Evolutionary conservation across 2,797 vertebrate species (phyloP).

Genomic region (Anas flavirostris): DNA sequence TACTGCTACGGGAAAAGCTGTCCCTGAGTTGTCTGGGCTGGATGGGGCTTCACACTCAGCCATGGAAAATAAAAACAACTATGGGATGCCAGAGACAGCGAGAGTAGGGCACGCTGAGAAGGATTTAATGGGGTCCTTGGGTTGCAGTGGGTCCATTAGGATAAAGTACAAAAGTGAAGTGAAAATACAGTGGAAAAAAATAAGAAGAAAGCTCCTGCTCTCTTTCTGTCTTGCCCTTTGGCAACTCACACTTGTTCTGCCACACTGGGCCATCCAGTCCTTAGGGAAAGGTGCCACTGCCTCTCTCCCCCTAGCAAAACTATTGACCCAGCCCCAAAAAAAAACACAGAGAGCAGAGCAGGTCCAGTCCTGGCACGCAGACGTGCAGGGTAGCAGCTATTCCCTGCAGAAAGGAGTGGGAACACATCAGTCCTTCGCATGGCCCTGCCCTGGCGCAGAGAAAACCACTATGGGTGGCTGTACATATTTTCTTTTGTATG

Average conservation of each 20-base stretch:
- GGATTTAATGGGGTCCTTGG: background rate
- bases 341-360: accelerated
- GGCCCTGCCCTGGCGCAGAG: slow-evolving; percentile 70
- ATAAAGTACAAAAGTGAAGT: background rate
- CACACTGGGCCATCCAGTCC: background rate
- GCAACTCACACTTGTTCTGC: background rate
- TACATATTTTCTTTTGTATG: slow-evolving; percentile 95
- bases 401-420: slow-evolving; percentile 70
- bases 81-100: background rate
- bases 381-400: slow-evolving; percentile 47
- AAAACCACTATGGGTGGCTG: slow-evolving; percentile 94
- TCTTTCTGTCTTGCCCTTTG: background rate
- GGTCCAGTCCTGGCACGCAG: accelerated
- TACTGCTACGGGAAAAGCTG: background rate
- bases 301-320: background rate
- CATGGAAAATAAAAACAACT: background rate
- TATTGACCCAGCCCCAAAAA: background rate
- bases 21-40: background rate
- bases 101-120: background rate
- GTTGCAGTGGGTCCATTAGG: background rate
- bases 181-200: background rate
- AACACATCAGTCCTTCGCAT: slow-evolving; percentile 63
- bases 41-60: background rate
- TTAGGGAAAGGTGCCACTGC: background rate
- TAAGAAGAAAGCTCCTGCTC: background rate